Base-by-base conservation (phyloP, 1,140 invertebrate genomes). In the Phocides pigmalion region DNA sequence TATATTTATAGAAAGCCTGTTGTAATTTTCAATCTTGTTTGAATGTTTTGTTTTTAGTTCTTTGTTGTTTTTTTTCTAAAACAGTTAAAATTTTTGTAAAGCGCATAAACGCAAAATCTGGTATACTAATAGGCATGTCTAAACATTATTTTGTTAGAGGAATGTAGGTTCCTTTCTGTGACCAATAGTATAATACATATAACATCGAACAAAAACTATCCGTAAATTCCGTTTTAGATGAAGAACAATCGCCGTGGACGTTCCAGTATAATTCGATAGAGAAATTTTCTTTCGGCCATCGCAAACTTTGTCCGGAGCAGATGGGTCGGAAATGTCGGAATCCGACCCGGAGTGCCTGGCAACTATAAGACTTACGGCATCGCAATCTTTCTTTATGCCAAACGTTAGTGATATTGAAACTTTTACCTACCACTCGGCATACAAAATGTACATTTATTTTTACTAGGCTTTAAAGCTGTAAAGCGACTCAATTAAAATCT, bases 281-380 rank as follows among this genome's bases (percentile, higher is more conserved):
- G 25, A 54, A 72, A 68, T 62, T 54, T 70, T 51, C 62, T 70
- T 50, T 53, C 65, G 32, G 72, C 68, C 19, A 59, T 66, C 25
- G 28, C 54, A 68, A 74, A 72, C 63, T 78, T 74, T 63, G 58
- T 51, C 9, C 20, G 54, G 54, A 65, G 54, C 76, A 74, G 68
- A 76, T 72, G 68, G 74, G 54, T 56, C 51, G 39, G 12, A 47
- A 56, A 66, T 71, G 54, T 56, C 51, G 39, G 12, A 47, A 56
- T 56, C 53, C 35, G 22, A 44, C 25, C 70, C 49, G 51, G 46
- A 56, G 46, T 67, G 59, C 37, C 46, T 67, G 64, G 61, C 61
- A 68, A 63, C 59, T 61, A 59, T 74, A 69, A 72, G 63, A 44
- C 65, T 51, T n/a, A n/a, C n/a, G n/a, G n/a, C n/a, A n/a, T 44